Percentiles rank a stretch among this genome's conserved stretches.
phyloP scores from a whole-genome alignment of 2,797 vertebrate genomes.

The Hyperoplus lanceolatus region DNA sequence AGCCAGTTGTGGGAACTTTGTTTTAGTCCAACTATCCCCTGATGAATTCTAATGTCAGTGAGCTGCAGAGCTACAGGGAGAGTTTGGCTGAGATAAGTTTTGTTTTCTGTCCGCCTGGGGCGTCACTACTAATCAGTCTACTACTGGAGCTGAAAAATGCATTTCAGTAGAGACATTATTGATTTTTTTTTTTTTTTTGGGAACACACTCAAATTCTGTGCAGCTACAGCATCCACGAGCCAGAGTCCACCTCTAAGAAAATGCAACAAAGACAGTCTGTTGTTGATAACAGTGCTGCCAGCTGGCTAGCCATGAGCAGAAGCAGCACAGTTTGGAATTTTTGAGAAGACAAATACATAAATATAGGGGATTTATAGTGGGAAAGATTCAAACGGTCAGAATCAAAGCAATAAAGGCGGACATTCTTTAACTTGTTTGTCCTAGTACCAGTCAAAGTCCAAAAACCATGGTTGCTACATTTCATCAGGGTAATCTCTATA shows the following conservation, averaged over 20 bases:
- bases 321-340: not conserved
- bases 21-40: constrained; percentile 7
- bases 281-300: constrained; percentile 22
- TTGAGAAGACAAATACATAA: constrained; percentile 11
- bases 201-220: constrained; percentile 33
- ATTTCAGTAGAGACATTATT: constrained; percentile 33
- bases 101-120: constrained; percentile 12
- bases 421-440: not conserved
- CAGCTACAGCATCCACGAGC: constrained; percentile 13
- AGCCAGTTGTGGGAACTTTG: not conserved
- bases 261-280: constrained; percentile 29
- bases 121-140: constrained; percentile 19
- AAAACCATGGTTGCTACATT: not conserved
- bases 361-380: not conserved
- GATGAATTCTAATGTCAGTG: constrained; percentile 26
- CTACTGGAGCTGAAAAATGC: constrained; percentile 25
- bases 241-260: constrained; percentile 19
- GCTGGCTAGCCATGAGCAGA: constrained; percentile 20
- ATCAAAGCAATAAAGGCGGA: not conserved
- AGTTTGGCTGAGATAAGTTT: constrained; percentile 27
- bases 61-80: constrained; percentile 6
- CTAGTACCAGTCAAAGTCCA: constrained; percentile 3
- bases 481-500: not conserved
- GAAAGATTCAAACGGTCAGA: not conserved
- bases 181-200: constrained; percentile 42